phyloP scores from a whole-genome alignment of 1,140 invertebrate genomes.

The Habropoda laboriosa region DNA sequence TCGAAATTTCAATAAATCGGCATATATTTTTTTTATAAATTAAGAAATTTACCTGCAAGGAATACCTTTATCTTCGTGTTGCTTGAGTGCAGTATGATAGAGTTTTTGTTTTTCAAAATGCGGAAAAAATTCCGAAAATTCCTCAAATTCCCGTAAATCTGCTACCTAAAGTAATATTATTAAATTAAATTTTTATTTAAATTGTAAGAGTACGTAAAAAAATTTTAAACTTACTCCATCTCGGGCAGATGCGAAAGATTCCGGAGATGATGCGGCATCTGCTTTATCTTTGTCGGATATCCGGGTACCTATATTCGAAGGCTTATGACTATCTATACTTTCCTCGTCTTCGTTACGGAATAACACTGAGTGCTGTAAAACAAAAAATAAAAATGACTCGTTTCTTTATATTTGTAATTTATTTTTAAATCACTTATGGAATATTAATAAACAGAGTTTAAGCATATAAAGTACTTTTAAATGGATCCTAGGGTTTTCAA shows the following conservation, averaged over 20 bases:
- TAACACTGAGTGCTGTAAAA: slow-evolving; percentile 90
- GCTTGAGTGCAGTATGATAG: slow-evolving; percentile 90
- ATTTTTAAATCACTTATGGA: neutral
- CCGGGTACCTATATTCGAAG: slow-evolving; percentile 73
- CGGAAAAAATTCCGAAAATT: slow-evolving; percentile 88
- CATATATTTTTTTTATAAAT: neutral
- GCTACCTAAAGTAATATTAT: slow-evolving; percentile 86
- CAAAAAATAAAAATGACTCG: slow-evolving; percentile 19
- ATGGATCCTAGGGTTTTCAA: neutral
- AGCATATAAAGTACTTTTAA: neutral
- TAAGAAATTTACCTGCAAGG: slow-evolving; percentile 85
- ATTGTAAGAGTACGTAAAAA: too few species aligned
- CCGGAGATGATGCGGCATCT: slow-evolving; percentile 87
- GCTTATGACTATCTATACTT: slow-evolving; percentile 79
- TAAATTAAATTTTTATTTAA: neutral
- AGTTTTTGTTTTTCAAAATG: slow-evolving; percentile 90
- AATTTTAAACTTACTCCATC: slow-evolving; percentile 86
- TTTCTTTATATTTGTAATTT: neutral
- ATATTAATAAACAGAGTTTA: neutral
- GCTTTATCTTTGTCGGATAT: slow-evolving; percentile 76
- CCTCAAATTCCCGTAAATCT: slow-evolving; percentile 94
- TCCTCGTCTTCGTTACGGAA: slow-evolving; percentile 88
- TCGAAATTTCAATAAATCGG: neutral
- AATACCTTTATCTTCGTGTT: slow-evolving; percentile 89
- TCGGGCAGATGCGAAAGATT: slow-evolving; percentile 96